phyloP scores from a whole-genome alignment of 2,797 vertebrate genomes.

The Hylomyscus alleni region DNA sequence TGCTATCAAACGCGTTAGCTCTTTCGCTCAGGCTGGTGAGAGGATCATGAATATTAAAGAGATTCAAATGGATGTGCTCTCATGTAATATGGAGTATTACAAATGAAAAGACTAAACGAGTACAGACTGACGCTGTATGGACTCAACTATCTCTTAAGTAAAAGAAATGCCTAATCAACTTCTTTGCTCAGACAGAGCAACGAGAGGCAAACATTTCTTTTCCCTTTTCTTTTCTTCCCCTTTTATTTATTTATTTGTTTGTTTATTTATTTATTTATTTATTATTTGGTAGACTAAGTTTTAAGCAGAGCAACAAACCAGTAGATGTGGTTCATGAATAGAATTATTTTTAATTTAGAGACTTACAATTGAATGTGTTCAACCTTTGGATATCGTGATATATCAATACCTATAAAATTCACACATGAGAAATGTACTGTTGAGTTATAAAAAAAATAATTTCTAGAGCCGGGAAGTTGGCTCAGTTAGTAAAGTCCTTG shows the following conservation, averaged over 20 bases:
- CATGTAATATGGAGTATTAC: conserved; percentile 90
- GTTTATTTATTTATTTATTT: no score
- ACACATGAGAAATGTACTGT: background rate
- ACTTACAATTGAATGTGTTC: background rate
- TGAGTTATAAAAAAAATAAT: background rate
- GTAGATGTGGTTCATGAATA: background rate
- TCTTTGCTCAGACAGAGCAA: conserved; percentile 83
- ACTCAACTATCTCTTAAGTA: conserved; percentile 89
- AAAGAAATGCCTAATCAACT: conserved; percentile 89
- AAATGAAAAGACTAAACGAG: conserved; percentile 92
- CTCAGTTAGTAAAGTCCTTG: background rate
- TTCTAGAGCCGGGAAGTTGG: background rate
- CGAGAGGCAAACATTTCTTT: conserved; percentile 50
- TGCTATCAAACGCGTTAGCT: conserved; percentile 93
- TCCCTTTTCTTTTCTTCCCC: background rate
- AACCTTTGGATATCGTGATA: background rate
- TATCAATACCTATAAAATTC: background rate
- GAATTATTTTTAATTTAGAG: conserved; percentile 26
- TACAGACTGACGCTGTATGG: conserved; percentile 89
- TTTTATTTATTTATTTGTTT: background rate
- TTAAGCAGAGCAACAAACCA: conserved; percentile 39
- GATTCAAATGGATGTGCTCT: conserved; percentile 91
- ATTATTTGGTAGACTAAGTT: background rate
- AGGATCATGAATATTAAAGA: conserved; percentile 94
- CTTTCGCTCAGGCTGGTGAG: conserved; percentile 91